phyloP scores from a whole-genome alignment of 1,140 invertebrate genomes.

The Euura saliciscinereae region DNA sequence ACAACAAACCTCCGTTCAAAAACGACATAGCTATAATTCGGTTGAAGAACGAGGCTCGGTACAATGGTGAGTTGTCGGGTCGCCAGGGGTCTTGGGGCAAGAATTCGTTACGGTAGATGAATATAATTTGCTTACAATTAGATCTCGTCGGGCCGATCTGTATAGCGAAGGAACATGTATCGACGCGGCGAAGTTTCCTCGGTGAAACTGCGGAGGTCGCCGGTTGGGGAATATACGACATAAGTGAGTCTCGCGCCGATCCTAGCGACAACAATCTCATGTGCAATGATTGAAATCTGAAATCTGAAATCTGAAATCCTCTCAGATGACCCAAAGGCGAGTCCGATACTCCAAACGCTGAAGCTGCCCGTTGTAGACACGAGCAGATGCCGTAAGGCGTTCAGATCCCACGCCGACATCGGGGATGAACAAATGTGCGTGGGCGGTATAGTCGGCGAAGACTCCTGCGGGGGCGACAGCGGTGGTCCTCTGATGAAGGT shows the following conservation, averaged over 20 bases:
- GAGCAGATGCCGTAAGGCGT: slow-evolving; percentile 49
- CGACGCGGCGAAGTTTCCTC: slow-evolving; percentile 23
- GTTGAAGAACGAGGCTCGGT: slow-evolving; percentile 57
- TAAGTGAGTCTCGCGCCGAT: slow-evolving; percentile 32
- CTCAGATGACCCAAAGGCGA: slow-evolving; percentile 36
- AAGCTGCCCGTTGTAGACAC: slow-evolving; percentile 56
- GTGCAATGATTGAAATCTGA: not conserved
- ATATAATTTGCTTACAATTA: slow-evolving; percentile 38
- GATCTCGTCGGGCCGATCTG: slow-evolving; percentile 66
- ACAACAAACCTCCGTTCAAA: slow-evolving; percentile 64
- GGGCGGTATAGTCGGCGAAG: slow-evolving; percentile 62
- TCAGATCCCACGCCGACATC: slow-evolving; percentile 50
- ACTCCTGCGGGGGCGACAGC: slow-evolving; percentile 71
- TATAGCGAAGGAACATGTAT: slow-evolving; percentile 48
- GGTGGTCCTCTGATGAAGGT: slow-evolving; percentile 71
- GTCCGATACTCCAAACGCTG: slow-evolving; percentile 49
- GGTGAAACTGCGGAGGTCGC: slow-evolving; percentile 58
- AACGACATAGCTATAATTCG: slow-evolving; percentile 73
- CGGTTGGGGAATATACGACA: slow-evolving; percentile 59
- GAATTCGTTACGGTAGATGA: slow-evolving; percentile 13
- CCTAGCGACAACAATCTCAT: not conserved
- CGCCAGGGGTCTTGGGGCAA: not conserved
- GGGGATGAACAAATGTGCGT: slow-evolving; percentile 64
- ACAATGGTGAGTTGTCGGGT: slow-evolving; percentile 53
- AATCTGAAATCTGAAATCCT: not conserved